Percentiles rank a stretch among this genome's conserved stretches.
Conservation (phyloP, 2,113 vertebrate genomes). For the Carettochelys insculpta region DNA sequence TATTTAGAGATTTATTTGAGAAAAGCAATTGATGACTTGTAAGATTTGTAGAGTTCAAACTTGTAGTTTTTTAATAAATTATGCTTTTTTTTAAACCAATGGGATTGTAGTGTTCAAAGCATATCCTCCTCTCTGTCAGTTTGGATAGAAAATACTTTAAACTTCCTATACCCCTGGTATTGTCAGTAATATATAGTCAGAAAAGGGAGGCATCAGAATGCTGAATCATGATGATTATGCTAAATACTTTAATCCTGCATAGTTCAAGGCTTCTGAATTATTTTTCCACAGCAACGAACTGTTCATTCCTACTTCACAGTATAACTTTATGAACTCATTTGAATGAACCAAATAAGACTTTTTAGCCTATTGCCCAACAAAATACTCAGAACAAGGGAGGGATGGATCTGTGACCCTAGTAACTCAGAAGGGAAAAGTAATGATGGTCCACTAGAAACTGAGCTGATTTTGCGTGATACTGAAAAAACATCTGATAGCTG, state of each 20-base stretch:
- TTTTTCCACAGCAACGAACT: not conserved
- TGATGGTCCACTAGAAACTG: not conserved
- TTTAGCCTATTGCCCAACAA: not conserved
- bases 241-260: not conserved
- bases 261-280: not conserved
- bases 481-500: not conserved
- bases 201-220: not conserved
- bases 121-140: not conserved
- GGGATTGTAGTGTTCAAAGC: not conserved
- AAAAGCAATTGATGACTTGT: not conserved
- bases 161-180: not conserved
- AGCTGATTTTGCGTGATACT: not conserved
- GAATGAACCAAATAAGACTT: not conserved
- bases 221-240: not conserved
- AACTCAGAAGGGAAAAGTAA: not conserved
- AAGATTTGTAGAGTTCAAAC: not conserved
- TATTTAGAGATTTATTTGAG: slow-evolving; percentile 30
- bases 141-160: not conserved
- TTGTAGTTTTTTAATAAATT: not conserved
- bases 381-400: not conserved
- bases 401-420: not conserved
- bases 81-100: not conserved
- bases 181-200: not conserved
- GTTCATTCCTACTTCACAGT: not conserved
- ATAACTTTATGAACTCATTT: not conserved